Evolutionary conservation across 2,888 invertebrate species (phyloP), one percentile per base, ranked within the genome.

Genomic region (Helobdella robusta): DNA sequence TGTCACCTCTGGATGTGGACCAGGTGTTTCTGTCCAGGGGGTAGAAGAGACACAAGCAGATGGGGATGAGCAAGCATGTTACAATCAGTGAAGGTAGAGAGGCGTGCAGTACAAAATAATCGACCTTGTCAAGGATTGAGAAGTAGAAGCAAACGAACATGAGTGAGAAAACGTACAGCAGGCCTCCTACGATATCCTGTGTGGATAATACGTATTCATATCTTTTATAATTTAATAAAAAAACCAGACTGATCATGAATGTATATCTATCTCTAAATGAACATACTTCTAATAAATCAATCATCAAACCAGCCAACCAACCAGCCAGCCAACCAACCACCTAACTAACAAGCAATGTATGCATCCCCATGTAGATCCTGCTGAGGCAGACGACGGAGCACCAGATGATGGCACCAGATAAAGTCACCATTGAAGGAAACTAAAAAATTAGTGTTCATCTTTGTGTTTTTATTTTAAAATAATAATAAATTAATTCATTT

Each of bases 1-100:
- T 92, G 79, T 93, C 92, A 30, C 91, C 90, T 75, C 92, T 75
- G 1, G 91, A 91, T 6, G 91, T 91, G 63, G 90, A 91, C 91
- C 91, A 91, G 74, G 86, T 86, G 71, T 88, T 86, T 8, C 44
- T 15, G 61, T 88, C 86, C 70, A 85, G 84, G 0, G 92, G 93
- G 79, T 91, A 89, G 69, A 89, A 83, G 60, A 88, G 86, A 44
- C 84, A 76, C 1, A 84, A 78, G 8, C 88, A 64, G 5, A 71
- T 54, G 18, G 72, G 71, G 8, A 70, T 35, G n/a, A 54, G 25
- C 4, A 71, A 30, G 46, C 65, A 64, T n/a, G n/a, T n/a, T 28
- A 63, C 30, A 8, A 34, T 15, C 28, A 67, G 65, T 3, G 68
- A 64, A 36, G 50, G 64, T 8, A 36, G 54, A 28, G 60, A 79